Base-by-base conservation (phyloP, 2,888 invertebrate species). In the Catocala fraxini region DNA sequence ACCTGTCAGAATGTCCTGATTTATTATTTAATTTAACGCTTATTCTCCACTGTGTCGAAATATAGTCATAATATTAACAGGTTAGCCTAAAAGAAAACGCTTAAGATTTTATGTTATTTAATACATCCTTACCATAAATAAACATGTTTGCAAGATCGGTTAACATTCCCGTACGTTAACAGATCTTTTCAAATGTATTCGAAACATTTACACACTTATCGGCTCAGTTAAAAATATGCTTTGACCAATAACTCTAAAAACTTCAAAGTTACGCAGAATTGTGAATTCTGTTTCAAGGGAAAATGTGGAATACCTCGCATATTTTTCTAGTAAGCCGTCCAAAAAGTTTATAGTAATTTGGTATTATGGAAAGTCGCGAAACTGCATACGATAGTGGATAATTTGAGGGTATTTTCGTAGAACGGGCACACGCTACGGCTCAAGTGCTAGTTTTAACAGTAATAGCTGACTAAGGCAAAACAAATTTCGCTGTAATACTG, bases 191-290 rank as follows among this genome's bases (percentile, higher is more conserved):
- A 51, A 53, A 57, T 62, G 53, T 51, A 67, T 66, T 63, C 47
- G 13, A 76, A 68, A 70, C 64, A 70, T 74, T 75, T 73, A 61
- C 65, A 62, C 61, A 59, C 67, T 55, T 13, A 70, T 70, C 63
- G 62, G 35, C 11, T 25, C 15, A 70, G 51, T 70, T 51, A 59
- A 61, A 62, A 74, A 77, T 69, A 76, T 75, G 77, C 77, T 77
- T 77, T 77, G 71, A 62, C 52, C 59, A 71, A 68, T 69, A 69
- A 64, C 63, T 12, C 42, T 39, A 25, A 63, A 64, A 67, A 65
- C 67, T 59, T 65, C 57, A 59, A 71, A 73, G 60, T 68, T 56
- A 15, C 51, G 15, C 15, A 25, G 25, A 3, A 25, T 25, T 25
- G 25, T 4, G 25, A 25, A 25, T 25, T 25, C 25, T 25, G 25